These are phyloP conservation scores for Chironex yamaguchii DNA, from an alignment of 30 jellyfish, hydroid and myxozoan genomes.

Conservation along the genomic window DNA sequence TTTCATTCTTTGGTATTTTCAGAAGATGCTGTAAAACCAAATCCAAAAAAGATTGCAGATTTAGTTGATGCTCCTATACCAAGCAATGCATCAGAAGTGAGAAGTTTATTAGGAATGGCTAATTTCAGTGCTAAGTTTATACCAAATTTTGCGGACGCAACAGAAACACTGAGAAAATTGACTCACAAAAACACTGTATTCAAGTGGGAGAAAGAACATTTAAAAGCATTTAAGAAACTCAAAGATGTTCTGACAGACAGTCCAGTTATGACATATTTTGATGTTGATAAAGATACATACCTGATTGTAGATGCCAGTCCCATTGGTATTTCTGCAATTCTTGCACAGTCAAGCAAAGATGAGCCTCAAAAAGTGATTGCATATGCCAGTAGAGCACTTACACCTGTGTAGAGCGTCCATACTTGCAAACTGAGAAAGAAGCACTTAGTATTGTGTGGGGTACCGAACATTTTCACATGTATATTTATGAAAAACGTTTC, in stretches of 20 bases:
- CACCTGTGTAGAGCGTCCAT: constrained; percentile 11
- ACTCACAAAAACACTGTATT: constrained; percentile 36
- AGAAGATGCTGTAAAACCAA: constrained; percentile 9
- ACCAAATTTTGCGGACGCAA: background rate
- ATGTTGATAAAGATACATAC: constrained; percentile 42
- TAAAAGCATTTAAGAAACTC: constrained; percentile 28
- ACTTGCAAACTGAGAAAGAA: constrained; percentile 25
- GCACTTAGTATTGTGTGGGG: constrained; percentile 52
- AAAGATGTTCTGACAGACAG: constrained; percentile 24
- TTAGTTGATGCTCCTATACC: constrained; percentile 42
- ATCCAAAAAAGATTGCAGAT: constrained; percentile 4
- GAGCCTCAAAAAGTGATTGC: constrained; percentile 12
- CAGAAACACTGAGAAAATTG: constrained; percentile 8
- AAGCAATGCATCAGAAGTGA: constrained; percentile 35
- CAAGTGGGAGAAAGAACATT: constrained; percentile 48
- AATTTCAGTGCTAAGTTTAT: constrained; percentile 3
- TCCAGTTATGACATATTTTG: constrained; percentile 46
- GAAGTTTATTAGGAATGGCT: constrained; percentile 20
- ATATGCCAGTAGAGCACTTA: constrained; percentile 21
- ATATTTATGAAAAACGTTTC: constrained; percentile 26
- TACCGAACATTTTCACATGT: constrained; percentile 53
- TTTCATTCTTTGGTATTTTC: constrained; percentile 9
- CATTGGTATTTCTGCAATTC: constrained; percentile 23
- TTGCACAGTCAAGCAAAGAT: background rate
- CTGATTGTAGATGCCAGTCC: constrained; percentile 7